Evolutionary conservation across 1,140 invertebrate species (phyloP), one percentile per base, ranked within the genome.

Genomic region (Dinoponera quadriceps): DNA sequence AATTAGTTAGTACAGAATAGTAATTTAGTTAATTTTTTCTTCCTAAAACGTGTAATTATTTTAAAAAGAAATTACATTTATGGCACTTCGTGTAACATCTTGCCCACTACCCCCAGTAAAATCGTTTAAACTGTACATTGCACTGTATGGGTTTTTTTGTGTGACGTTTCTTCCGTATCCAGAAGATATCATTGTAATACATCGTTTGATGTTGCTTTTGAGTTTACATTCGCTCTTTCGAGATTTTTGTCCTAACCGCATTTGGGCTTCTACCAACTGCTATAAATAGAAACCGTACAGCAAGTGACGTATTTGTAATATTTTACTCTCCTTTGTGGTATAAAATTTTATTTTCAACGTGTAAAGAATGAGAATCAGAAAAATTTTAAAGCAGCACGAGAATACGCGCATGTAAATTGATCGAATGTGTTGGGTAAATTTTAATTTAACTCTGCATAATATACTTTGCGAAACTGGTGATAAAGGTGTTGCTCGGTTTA

Each of bases 201-300:
- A 81, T 84, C 7, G 9, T 44, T 44, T 44, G 38, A 44, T 44
- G 7, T 44, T 72, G 18, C 29, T n/a, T 86, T 38, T 51, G 38
- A 63, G 54, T 25, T 75, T 84, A 65, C 72, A 55, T 11, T 16
- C 2, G 0, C 25, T 1, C 48, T 11, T 16, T 48, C 16, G 16
- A 27, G 22, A 75, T 69, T 83, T 88, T 88, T 82, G 77, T 73
- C 60, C 29, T 22, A 84, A 81, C 80, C 59, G 54, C 22, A 33
- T 25, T 33, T 55, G 27, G 80, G 68, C 13, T 60, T 71, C 44
- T 72, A 57, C 20, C 66, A 57, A 69, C 27, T 13, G 63, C 16
- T 38, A 0, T 65, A 22, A 27, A 18, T 22, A 25, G 14, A 63
- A 57, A 14, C 22, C n/a, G 25, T 16, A 44, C 7, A 2, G 16